phyloP scores from a whole-genome alignment of 2,888 invertebrate genomes.

The Drosophila birchii region DNA sequence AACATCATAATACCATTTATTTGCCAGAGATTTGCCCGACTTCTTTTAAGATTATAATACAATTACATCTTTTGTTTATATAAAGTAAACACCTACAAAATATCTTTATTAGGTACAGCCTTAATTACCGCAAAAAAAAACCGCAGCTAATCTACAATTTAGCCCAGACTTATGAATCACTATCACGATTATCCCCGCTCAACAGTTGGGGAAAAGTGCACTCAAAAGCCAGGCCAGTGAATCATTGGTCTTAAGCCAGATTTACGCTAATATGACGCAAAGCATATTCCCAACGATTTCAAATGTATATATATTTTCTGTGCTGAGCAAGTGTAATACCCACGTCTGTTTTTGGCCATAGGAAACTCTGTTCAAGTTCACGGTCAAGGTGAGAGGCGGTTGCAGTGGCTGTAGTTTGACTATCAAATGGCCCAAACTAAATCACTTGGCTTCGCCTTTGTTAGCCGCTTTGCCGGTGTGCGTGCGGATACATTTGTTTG shows the following conservation, averaged over 20 bases:
- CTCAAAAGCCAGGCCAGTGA: conserved; percentile 16
- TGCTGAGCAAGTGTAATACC: conserved; percentile 13
- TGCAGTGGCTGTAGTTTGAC: conserved; percentile 31
- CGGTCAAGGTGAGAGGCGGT: conserved; percentile 64
- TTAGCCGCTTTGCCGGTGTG: conserved; percentile 30
- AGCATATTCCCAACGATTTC: conserved; percentile 9
- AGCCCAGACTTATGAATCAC: conserved; percentile 30
- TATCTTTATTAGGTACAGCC: conserved; percentile 15
- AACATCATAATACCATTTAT: neutral
- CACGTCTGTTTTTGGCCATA: conserved; percentile 4
- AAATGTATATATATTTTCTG: neutral
- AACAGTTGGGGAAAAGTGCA: conserved; percentile 37
- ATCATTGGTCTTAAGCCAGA: conserved; percentile 19
- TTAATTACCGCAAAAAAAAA: conserved; percentile 2
- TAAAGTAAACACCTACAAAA: neutral
- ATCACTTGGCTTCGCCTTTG: conserved; percentile 50
- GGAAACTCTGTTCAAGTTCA: conserved; percentile 56
- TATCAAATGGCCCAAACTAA: conserved; percentile 50
- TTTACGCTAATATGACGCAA: conserved; percentile 17
- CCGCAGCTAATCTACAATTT: conserved; percentile 34
- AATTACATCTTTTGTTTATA: neutral
- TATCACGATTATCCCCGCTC: conserved; percentile 7
- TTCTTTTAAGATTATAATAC: neutral
- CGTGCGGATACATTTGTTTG: conserved; percentile 46
- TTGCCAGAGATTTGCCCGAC: neutral